Conservation (phyloP, 2,797 vertebrate species). For the Lindbergichthys nudifrons region DNA sequence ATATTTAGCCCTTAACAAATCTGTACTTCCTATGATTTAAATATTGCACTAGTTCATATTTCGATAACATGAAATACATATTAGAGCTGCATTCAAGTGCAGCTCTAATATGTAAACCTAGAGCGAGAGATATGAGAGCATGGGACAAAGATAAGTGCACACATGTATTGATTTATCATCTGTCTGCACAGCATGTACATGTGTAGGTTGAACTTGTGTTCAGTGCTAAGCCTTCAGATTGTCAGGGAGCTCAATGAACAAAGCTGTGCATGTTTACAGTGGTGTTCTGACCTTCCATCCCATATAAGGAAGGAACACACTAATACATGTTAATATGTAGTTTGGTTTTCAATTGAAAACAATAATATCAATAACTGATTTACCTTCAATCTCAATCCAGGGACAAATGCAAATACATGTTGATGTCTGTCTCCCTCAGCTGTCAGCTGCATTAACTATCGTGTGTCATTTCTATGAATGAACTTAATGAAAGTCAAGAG, state of each 20-base stretch:
- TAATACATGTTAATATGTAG: not conserved
- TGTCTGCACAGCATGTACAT: conserved; percentile 13
- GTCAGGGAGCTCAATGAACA: not conserved
- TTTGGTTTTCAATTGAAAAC: too few species aligned
- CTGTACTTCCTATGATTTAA: too few species aligned
- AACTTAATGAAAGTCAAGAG: not conserved
- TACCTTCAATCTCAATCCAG: too few species aligned
- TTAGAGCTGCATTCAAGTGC: not conserved
- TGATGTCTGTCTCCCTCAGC: not conserved
- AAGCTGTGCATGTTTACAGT: conserved; percentile 1
- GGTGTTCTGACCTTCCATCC: not conserved
- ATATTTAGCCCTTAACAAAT: too few species aligned
- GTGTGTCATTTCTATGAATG: not conserved
- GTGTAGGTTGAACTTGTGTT: not conserved
- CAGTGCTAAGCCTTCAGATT: not conserved
- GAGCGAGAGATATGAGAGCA: conserved; percentile 8
- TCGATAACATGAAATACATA: not conserved
- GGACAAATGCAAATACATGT: too few species aligned
- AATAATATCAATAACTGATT: too few species aligned
- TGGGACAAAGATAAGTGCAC: conserved; percentile 5
- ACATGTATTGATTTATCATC: conserved; percentile 45
- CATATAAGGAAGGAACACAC: not conserved
- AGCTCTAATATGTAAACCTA: not conserved
- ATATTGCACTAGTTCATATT: not conserved
- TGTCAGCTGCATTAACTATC: not conserved